Base-by-base conservation (phyloP, 2,888 invertebrate species). In the Epistrophe grossulariae region DNA sequence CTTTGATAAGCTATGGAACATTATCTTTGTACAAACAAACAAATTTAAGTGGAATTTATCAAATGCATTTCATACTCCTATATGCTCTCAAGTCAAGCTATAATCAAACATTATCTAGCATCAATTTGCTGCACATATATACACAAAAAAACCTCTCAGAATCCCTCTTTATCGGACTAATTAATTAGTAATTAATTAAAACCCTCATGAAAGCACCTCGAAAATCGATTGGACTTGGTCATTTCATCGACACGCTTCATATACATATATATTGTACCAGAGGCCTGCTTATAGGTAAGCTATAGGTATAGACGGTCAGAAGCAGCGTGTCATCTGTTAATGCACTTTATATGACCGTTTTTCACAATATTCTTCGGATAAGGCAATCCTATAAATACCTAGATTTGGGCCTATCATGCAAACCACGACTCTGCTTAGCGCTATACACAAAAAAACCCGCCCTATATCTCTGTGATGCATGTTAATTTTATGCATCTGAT, bases 401-500 rank as follows among this genome's bases (percentile, higher is more conserved):
- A 62, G 8, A 62, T 62, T 62, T 40, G 24, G 24, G 24, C 1
- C 15, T 24, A 62, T 15, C 59, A 59, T 50, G n/a, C 19, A 38
- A 24, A 60, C 60, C 28, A 43, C 59, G 38, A 28, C 70, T 10
- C 40, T 79, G 79, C 74, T 79, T 71, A 84, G 73, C 70, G 43
- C 80, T 71, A 71, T 28, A n/a, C n/a, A n/a, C n/a, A n/a, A n/a
- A 71, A 35, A 74, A 68, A 73, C 62, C 64, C 59, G 76, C 80
- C 72, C 68, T 8, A 35, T 62, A 62, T 62, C 43, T 45, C 35
- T 31, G 10, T 85, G 78, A 85, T 85, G 82, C 85, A 85, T 79
- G 85, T 70, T 85, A 82, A 85, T 85, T 85, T 82, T 82, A 85
- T 85, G 85, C 85, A 85, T 85, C 85, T 73, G 82, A 78, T 79